phyloP scores from a whole-genome alignment of 2,113 vertebrate genomes.

The Centrocercus urophasianus region DNA sequence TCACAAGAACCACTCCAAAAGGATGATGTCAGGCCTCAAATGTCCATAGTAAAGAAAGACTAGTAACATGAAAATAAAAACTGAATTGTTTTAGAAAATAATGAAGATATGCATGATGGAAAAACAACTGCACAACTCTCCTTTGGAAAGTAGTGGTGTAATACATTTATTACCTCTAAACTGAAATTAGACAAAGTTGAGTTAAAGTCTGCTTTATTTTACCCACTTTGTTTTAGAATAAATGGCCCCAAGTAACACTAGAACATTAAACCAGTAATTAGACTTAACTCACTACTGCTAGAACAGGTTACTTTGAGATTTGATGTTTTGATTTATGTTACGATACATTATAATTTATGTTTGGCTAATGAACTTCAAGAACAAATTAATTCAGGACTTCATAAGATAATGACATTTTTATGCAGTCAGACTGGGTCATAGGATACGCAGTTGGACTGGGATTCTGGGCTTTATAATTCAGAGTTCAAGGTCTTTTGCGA shows the following conservation, averaged over 20 bases:
- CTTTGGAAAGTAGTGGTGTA: neutral
- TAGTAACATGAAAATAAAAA: neutral
- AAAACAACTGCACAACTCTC: neutral
- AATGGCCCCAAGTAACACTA: neutral
- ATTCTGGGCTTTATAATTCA: accelerated
- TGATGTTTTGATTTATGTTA: neutral
- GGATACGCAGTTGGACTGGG: neutral
- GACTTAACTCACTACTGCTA: neutral
- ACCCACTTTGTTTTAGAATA: neutral
- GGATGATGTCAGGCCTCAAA: neutral
- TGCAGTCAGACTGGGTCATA: neutral
- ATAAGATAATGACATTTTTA: neutral
- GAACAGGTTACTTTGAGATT: neutral
- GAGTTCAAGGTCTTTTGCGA: neutral
- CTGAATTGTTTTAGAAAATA: neutral
- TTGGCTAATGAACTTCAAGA: neutral
- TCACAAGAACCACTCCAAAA: neutral
- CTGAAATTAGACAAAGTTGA: neutral
- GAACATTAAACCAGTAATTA: neutral
- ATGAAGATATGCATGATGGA: neutral
- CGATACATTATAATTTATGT: neutral
- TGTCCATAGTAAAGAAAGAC: neutral
- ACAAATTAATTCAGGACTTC: neutral
- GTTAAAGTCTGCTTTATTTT: neutral
- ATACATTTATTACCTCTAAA: neutral